Percentiles rank a stretch among this genome's conserved stretches.
These are phyloP conservation scores for Hybognathus amarus DNA, from an alignment of 2,797 vertebrate genomes.

Conservation along the genomic window DNA sequence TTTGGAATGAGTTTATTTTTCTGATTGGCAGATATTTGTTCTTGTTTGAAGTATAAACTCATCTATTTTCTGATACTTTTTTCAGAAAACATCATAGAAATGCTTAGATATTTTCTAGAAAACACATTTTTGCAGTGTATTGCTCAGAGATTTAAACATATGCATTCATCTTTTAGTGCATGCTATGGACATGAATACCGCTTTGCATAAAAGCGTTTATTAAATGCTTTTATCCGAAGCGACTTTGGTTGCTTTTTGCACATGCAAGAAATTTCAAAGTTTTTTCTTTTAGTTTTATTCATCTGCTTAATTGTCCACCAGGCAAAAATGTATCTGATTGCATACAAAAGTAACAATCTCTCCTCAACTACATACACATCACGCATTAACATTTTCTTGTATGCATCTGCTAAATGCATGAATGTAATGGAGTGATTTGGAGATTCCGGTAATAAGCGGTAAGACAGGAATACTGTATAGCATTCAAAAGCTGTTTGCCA, in stretches of 20 bases:
- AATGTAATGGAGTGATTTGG: not conserved
- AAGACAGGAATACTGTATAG: not conserved
- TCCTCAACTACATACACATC: not conserved
- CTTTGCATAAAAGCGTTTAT: not conserved
- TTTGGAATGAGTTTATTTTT: no score
- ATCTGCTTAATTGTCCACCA: not conserved
- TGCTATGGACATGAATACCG: not conserved
- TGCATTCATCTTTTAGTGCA: not conserved
- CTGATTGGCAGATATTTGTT: not conserved
- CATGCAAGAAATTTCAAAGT: not conserved
- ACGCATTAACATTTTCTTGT: no score
- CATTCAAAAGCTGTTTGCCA: not conserved
- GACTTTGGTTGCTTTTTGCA: no score
- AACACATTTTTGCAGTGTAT: not conserved
- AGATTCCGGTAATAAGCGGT: not conserved
- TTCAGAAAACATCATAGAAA: no score
- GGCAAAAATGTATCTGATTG: no score
- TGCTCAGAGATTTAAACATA: not conserved
- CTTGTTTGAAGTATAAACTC: no score
- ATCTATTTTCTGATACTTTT: no score
- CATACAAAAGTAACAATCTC: not conserved
- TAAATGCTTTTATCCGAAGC: not conserved
- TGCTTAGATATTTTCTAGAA: no score
- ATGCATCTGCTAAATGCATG: not conserved
- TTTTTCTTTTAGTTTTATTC: no score